Evolutionary conservation across 2,113 vertebrate species (phyloP), one percentile per base, ranked within the genome.

Genomic region (Tangachromis dhanisi): DNA sequence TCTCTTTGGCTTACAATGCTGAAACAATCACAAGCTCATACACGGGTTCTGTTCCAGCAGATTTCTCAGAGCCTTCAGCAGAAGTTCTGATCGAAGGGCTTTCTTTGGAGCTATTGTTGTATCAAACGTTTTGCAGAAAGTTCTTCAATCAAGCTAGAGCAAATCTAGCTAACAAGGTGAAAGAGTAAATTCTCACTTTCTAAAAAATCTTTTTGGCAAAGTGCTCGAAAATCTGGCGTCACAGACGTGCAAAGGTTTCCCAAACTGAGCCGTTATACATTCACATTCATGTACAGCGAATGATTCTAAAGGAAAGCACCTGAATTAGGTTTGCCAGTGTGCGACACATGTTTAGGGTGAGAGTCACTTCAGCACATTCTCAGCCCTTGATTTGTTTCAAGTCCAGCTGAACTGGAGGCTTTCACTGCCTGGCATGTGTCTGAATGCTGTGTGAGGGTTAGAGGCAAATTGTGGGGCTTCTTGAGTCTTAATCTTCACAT

Each of bases 1-100:
- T 42, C 13, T 94, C 93, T 94, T 94, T 93, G 92, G 91, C 89
- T 93, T 83, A 83, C 80, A 57, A 76, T 55, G 78, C 57, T 83
- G 19, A 89, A 73, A 78, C 61, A 83, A 81, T 84, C 80, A 40
- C 12, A 54, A 33, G 53, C 53, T 14, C 4, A 42, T 42, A 63
- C 47, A 8, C 40, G 8, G 76, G 57, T 79, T 51, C 59, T 8
- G 4, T 35, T 86, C 55, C 29, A 51, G 81, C 29, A 16, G 17
- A 14, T 7, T 12, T 9, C 19, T 84, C 21, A 4, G 7, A 12
- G 53, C 40, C 55, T 66, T 33, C 19, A 40, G 19, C 29, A 33
- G 29, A n/a, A 29, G 33, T 7, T 9, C 33, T 24, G 21, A 33
- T 63, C 12, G 6, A 51, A 89, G 86, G 86, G 85, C 68, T 89